Percentiles rank a stretch among this genome's conserved stretches.
These are phyloP conservation scores for Megalopta genalis DNA, from an alignment of 1,140 invertebrate species.

Conservation along the genomic window DNA sequence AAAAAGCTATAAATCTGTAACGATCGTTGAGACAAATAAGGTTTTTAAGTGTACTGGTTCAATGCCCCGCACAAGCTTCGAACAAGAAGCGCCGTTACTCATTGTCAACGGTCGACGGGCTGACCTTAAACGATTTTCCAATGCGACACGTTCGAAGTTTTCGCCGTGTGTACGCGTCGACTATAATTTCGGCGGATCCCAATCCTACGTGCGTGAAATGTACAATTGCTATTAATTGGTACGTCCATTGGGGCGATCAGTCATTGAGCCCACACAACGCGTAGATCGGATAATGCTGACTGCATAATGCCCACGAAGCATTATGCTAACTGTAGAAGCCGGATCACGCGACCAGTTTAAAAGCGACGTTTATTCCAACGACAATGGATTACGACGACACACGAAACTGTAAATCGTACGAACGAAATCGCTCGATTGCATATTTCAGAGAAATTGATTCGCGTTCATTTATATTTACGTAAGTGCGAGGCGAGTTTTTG, in stretches of 20 bases:
- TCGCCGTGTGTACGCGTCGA: neutral
- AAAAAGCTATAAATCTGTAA: no score
- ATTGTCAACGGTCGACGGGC: neutral
- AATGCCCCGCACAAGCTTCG: no score
- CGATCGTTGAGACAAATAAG: no score
- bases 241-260: constrained; percentile 12
- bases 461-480: no score
- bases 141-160: neutral
- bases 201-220: constrained; percentile 11
- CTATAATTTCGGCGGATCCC: constrained; percentile 21
- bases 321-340: constrained; percentile 4
- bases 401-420: no score
- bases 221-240: constrained; percentile 44
- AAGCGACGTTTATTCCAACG: constrained; percentile 4
- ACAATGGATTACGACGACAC: constrained; percentile 10
- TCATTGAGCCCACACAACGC: constrained; percentile 22
- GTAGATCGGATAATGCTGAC: constrained; percentile 20
- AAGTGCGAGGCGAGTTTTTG: no score
- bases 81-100: neutral
- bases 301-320: constrained; percentile 23
- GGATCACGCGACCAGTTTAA: neutral
- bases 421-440: no score
- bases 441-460: no score
- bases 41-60: neutral
- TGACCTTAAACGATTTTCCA: neutral